phyloP scores from a whole-genome alignment of 2,888 invertebrate species.

The Venustoraphidia nigricollis region DNA sequence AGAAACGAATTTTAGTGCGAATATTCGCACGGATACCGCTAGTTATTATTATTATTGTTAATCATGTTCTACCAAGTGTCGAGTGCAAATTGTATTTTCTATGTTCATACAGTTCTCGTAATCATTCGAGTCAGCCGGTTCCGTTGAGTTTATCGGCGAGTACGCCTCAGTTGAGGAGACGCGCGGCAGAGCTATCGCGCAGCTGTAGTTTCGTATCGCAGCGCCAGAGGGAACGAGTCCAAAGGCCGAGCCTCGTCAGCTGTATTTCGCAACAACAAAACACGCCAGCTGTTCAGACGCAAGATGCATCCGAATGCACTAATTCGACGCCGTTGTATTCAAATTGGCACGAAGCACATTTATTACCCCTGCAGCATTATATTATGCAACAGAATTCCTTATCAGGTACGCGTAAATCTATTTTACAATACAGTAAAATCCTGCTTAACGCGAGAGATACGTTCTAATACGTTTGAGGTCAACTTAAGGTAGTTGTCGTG shows the following conservation, averaged over 20 bases:
- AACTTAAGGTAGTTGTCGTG: no score
- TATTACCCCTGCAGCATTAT: slow-evolving; percentile 74
- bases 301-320: slow-evolving; percentile 16
- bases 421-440: no score
- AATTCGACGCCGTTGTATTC: slow-evolving; percentile 41
- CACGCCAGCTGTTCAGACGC: slow-evolving; percentile 21
- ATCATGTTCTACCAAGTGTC: no score
- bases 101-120: slow-evolving; percentile 14
- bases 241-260: slow-evolving; percentile 23
- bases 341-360: slow-evolving; percentile 62
- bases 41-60: no score
- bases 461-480: no score
- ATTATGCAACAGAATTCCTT: slow-evolving; percentile 73
- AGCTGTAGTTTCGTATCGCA: slow-evolving; percentile 43
- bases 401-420: slow-evolving; percentile 40
- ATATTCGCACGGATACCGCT: no score
- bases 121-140: slow-evolving; percentile 14
- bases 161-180: slow-evolving; percentile 42
- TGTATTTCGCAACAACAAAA: slow-evolving; percentile 22
- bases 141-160: slow-evolving; percentile 37
- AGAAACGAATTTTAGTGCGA: no score
- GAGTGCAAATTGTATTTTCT: neutral
- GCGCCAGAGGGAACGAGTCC: slow-evolving; percentile 13
- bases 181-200: slow-evolving; percentile 34
- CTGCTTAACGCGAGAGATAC: no score